phyloP scores from a whole-genome alignment of 2,113 vertebrate genomes.

The Microtus oregoni region DNA sequence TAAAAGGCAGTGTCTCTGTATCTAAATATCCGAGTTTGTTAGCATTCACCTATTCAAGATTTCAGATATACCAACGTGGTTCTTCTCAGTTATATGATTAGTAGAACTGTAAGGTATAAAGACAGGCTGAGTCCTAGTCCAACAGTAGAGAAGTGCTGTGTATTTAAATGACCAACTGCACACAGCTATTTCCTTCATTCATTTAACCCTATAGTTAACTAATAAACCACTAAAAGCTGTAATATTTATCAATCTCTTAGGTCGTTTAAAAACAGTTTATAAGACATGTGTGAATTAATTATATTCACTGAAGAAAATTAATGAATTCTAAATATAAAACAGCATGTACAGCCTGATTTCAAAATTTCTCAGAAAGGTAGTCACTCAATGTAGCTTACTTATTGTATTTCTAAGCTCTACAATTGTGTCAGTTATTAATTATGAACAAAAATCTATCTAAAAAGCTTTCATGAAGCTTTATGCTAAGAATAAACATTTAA shows the following conservation, averaged over 20 bases:
- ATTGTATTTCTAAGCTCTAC: conserved; percentile 37
- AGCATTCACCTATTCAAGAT: conserved; percentile 47
- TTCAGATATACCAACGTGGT: neutral
- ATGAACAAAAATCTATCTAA: conserved; percentile 31
- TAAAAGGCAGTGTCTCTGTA: conserved; percentile 61
- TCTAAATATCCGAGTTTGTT: conserved; percentile 62
- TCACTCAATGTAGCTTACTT: conserved; percentile 31
- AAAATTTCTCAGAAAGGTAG: conserved; percentile 62
- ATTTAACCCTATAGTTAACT: conserved; percentile 58
- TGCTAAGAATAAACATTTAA: conserved; percentile 46
- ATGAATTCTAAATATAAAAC: conserved; percentile 47
- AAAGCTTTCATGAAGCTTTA: conserved; percentile 58
- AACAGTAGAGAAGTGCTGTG: neutral
- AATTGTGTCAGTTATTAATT: conserved; percentile 17
- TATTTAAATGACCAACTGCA: conserved; percentile 54
- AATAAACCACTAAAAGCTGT: conserved; percentile 31
- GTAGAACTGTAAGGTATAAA: conserved; percentile 24
- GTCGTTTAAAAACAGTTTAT: conserved; percentile 39
- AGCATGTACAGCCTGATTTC: neutral
- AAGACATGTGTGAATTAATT: neutral
- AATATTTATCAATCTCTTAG: conserved; percentile 6
- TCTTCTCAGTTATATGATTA: conserved; percentile 44
- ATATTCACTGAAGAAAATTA: conserved; percentile 49
- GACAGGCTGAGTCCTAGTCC: conserved; percentile 12
- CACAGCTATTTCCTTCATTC: conserved; percentile 33